These are phyloP conservation scores for Cheilosia pagana DNA, from an alignment of 2,888 invertebrate species.

Conservation along the genomic window DNA sequence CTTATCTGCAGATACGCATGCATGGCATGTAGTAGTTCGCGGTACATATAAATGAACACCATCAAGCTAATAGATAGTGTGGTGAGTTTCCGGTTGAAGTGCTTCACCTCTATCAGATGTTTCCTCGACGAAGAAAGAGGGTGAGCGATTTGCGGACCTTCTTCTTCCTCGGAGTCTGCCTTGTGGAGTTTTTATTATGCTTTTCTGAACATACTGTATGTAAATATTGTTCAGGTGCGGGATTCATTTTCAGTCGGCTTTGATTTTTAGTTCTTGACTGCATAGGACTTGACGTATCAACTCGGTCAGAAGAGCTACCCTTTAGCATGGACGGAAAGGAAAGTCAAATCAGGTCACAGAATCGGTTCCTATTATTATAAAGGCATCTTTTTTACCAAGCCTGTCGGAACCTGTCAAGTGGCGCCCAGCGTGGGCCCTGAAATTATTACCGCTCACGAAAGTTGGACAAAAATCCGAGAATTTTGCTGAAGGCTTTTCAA, in stretches of 20 bases:
- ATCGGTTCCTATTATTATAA: too few relatives aligned
- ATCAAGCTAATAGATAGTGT: slow-evolving; percentile 15
- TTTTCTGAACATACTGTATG: not conserved
- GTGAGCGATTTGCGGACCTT: not conserved
- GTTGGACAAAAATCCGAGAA: too few relatives aligned
- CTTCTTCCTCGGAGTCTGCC: not conserved
- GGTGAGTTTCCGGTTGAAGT: slow-evolving; percentile 33
- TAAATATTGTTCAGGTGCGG: slow-evolving; percentile 20
- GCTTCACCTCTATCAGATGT: slow-evolving; percentile 44
- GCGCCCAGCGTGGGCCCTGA: too few relatives aligned
- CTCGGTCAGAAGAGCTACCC: not conserved
- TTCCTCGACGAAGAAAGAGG: not conserved
- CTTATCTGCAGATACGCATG: slow-evolving; percentile 54
- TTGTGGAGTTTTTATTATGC: not conserved
- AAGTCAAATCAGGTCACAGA: too few relatives aligned
- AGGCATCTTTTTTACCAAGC: too few relatives aligned
- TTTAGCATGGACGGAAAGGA: too few relatives aligned
- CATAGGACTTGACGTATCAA: not conserved
- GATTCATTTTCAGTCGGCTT: not conserved
- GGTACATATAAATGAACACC: not conserved
- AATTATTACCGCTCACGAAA: too few relatives aligned
- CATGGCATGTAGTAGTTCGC: not conserved
- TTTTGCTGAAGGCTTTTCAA: too few relatives aligned
- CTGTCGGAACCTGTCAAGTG: too few relatives aligned
- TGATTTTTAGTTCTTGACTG: not conserved